Conservation (phyloP, 30 jellyfish, hydroid and myxozoan genomes). For the Phacellophora camtschatica region DNA sequence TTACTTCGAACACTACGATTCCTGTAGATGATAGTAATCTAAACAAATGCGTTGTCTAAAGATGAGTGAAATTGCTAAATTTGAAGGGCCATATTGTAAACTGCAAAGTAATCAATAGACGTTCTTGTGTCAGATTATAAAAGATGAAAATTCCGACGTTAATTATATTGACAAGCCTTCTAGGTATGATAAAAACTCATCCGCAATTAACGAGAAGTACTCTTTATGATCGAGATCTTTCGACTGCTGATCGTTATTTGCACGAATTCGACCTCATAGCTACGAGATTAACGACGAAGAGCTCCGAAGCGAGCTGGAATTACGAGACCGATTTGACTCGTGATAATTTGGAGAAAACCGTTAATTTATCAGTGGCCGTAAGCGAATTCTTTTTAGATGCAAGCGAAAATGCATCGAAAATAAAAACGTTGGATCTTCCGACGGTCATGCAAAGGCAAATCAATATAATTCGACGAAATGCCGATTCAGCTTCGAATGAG, state of each 20-base stretch:
- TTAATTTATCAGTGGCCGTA: constrained; percentile 48
- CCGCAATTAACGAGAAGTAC: constrained; percentile 56
- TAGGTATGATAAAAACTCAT: neutral
- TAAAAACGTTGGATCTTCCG: constrained; percentile 78
- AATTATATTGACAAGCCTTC: neutral
- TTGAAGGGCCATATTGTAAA: too few relatives aligned
- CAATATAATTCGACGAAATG: constrained; percentile 81
- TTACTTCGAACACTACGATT: too few relatives aligned
- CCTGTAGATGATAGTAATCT: neutral
- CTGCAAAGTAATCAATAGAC: too few relatives aligned
- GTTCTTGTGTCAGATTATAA: neutral
- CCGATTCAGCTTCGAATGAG: constrained; percentile 87
- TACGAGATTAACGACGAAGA: constrained; percentile 40
- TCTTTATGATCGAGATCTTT: constrained; percentile 71
- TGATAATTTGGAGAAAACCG: constrained; percentile 75
- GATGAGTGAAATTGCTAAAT: too few relatives aligned
- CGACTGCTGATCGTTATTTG: constrained; percentile 69
- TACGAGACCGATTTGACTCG: constrained; percentile 91
- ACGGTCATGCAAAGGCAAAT: constrained; percentile 80
- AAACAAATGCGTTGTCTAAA: too few relatives aligned
- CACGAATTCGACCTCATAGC: constrained; percentile 71
- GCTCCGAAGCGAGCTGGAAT: constrained; percentile 87
- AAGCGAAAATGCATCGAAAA: constrained; percentile 71
- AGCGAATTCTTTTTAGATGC: constrained; percentile 79
- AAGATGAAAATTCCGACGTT: neutral